Base-by-base conservation (phyloP, 2,888 invertebrate genomes). In the Orthonevra nobilis region DNA sequence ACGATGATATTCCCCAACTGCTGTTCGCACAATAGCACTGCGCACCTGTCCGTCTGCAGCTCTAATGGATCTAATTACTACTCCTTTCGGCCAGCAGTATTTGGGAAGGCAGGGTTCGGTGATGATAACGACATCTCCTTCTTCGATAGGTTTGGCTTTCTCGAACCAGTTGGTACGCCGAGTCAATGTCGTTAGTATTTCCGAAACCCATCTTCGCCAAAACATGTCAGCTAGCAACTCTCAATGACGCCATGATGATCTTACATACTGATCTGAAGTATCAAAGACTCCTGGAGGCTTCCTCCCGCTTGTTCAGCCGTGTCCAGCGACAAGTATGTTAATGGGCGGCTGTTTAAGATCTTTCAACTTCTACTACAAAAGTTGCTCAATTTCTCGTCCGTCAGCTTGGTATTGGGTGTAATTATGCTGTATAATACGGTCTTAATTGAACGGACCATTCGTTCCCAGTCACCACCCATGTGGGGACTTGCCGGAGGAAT, bases 151-250 rank as follows among this genome's bases (percentile, higher is more conserved):
- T 14, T 66, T 68, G n/a, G 60, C 60, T 7, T 56, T 61, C 9
- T 79, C 48, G 14, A 68, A 81, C 81, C 75, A 82, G 10, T 69
- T 75, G 5, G 72, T 44, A 26, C 72, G 52, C n/a, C 56, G 44
- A 1, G 81, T 75, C 23, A 84, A 40, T 1, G 74, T 82, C 4
- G 84, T 84, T 1, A 84, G 52, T 23, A 84, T 82, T 38, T 84
- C 85, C 69, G 85, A 84, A 77, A 83, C 15, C 85, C 85, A 86
- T 4, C 84, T 38, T 4, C 28, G 40, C 85, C 84, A 85, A 34
- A 85, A 84, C 50, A 42, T 66, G 36, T 84, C 82, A 0, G 84
- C 68, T 0, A 83, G 42, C 4, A 77, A 42, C 42, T 83, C 81
- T 0, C 82, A 79, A 10, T 82, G 50, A 3, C 82, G 73, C 83